phyloP scores from a whole-genome alignment of 2,113 vertebrate genomes.

The Sprattus sprattus region DNA sequence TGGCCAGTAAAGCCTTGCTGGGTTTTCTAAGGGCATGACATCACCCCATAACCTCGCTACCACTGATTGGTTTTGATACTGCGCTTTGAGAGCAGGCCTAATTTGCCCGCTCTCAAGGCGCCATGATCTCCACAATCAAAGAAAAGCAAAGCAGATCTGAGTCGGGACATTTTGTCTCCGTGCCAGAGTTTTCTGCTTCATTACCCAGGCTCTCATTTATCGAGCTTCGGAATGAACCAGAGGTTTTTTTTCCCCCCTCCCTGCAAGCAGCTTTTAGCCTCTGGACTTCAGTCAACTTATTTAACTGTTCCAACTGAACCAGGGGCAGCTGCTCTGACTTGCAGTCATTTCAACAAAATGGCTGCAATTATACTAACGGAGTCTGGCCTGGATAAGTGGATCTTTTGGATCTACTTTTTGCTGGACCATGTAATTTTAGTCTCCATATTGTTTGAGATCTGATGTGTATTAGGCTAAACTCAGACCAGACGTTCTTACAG shows the following conservation, averaged over 20 bases:
- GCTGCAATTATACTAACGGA: constrained; percentile 37
- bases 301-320: constrained; percentile 17
- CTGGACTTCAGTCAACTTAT: constrained; percentile 13
- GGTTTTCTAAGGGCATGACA: constrained; percentile 33
- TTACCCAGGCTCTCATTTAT: background rate
- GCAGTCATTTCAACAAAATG: constrained; percentile 25
- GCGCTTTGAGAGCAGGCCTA: background rate
- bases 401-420: constrained; percentile 4
- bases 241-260: background rate
- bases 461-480: background rate
- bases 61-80: background rate
- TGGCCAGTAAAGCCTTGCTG: background rate
- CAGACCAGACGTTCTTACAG: background rate
- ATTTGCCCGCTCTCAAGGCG: background rate
- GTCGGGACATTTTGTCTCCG: background rate
- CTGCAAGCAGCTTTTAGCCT: background rate
- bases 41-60: background rate
- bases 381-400: background rate
- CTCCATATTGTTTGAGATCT: constrained; percentile 10
- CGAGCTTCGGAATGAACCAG: background rate
- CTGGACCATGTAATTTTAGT: background rate
- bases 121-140: background rate
- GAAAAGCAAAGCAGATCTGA: background rate
- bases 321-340: constrained; percentile 32
- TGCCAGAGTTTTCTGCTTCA: constrained; percentile 30